phyloP scores from a whole-genome alignment of 2,113 vertebrate species.

The Drymodes brunneopygia region DNA sequence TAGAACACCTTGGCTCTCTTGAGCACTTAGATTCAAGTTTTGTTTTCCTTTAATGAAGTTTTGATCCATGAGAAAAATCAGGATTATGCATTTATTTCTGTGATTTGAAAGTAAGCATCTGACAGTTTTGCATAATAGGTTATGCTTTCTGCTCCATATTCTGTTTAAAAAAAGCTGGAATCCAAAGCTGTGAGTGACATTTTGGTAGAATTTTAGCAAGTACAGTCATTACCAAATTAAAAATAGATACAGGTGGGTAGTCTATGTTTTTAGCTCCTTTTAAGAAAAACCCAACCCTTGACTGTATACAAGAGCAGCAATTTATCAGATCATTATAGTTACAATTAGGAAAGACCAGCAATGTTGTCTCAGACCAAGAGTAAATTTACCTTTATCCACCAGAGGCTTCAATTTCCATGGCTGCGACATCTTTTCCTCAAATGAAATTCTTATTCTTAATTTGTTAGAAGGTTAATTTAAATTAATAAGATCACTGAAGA shows the following conservation, averaged over 20 bases:
- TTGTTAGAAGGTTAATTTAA: not conserved
- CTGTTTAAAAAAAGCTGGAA: conserved; percentile 44
- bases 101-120: conserved; percentile 47
- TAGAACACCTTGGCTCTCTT: not conserved
- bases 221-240: conserved; percentile 54
- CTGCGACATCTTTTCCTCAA: not conserved
- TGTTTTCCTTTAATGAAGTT: not conserved
- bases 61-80: not conserved
- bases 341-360: not conserved
- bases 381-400: not conserved
- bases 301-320: not conserved
- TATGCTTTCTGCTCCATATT: conserved; percentile 58
- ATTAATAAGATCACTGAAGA: not conserved
- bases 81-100: conserved; percentile 18
- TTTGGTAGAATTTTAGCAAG: conserved; percentile 62
- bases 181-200: conserved; percentile 61
- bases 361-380: not conserved
- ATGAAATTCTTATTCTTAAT: not conserved
- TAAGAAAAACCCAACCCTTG: not conserved
- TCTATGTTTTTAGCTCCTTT: conserved; percentile 12
- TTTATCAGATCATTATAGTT: not conserved
- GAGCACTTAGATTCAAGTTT: not conserved
- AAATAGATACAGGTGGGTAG: conserved; percentile 59
- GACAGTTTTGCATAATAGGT: conserved; percentile 55
- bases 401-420: not conserved